Evolutionary conservation across 2,888 invertebrate species (phyloP).

Genomic region (Eupithecia exiguata): DNA sequence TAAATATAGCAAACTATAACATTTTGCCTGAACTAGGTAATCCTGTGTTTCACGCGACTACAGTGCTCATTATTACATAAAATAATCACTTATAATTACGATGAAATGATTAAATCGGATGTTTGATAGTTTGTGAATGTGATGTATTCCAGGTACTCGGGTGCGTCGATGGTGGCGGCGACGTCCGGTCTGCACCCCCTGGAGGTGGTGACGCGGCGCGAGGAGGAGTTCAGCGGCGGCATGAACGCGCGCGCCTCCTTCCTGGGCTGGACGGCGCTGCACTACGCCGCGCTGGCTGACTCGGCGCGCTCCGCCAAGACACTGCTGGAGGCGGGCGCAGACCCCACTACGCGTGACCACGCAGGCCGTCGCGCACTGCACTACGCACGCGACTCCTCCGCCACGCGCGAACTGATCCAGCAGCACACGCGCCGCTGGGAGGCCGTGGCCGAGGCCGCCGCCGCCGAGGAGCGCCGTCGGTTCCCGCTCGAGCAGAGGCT

Average conservation of each 20-base stretch:
- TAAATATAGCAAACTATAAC: no score
- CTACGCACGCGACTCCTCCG: constrained; percentile 86
- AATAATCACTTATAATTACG: no score
- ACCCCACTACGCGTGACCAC: constrained; percentile 90
- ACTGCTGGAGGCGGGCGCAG: constrained; percentile 86
- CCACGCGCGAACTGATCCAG: constrained; percentile 85
- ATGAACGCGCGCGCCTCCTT: constrained; percentile 90
- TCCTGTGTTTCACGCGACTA: no score
- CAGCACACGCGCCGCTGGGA: constrained; percentile 80
- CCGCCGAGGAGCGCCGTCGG: constrained; percentile 90
- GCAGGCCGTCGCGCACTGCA: constrained; percentile 89
- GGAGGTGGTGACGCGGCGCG: constrained; percentile 88
- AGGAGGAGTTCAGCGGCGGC: constrained; percentile 91
- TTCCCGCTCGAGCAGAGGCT: constrained; percentile 93
- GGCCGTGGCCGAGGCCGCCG: constrained; percentile 83
- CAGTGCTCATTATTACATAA: no score
- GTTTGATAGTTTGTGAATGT: background rate
- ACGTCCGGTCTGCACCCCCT: constrained; percentile 88
- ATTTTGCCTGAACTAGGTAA: no score
- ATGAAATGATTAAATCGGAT: no score
- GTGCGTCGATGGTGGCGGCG: constrained; percentile 86
- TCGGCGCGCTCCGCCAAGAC: constrained; percentile 85
- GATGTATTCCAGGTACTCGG: constrained; percentile 86
- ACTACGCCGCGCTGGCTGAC: constrained; percentile 93
- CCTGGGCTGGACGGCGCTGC: constrained; percentile 93